A percentile compares a stretch with the other conserved stretches of the same genome.
phyloP scores from a whole-genome alignment of 2,888 invertebrate genomes.

The Byasa hedistus region DNA sequence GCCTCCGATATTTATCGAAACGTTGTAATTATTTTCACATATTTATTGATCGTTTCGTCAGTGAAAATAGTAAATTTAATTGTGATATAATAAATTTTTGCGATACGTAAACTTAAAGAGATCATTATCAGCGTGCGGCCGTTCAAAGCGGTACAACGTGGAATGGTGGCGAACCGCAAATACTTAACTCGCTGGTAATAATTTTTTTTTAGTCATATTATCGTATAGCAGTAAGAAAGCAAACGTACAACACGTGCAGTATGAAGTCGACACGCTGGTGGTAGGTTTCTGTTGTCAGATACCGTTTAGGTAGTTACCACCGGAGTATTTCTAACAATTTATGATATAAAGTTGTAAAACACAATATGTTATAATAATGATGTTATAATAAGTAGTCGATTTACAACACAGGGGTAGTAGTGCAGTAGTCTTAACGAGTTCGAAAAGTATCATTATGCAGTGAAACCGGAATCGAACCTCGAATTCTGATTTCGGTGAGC shows the following conservation, averaged over 20 bases:
- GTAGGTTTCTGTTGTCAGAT: too few species aligned
- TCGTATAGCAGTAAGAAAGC: neutral
- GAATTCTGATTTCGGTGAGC: too few species aligned
- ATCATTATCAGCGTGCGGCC: conserved; percentile 34
- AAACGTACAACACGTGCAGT: neutral
- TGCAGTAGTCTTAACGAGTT: too few species aligned
- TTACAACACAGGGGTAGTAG: too few species aligned
- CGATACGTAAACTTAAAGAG: conserved; percentile 32
- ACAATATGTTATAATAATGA: too few species aligned
- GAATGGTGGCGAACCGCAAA: neutral
- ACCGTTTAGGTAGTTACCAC: too few species aligned
- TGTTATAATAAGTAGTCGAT: too few species aligned
- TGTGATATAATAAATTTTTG: conserved; percentile 35
- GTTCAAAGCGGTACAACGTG: conserved; percentile 28
- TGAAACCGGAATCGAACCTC: too few species aligned
- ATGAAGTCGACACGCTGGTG: neutral
- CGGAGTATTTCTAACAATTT: too few species aligned
- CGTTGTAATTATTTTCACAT: conserved; percentile 48
- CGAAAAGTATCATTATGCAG: too few species aligned
- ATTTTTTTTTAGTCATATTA: neutral
- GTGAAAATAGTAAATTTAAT: conserved; percentile 43
- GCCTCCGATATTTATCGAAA: conserved; percentile 37
- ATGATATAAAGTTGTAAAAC: too few species aligned
- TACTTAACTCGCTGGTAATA: conserved; percentile 5
- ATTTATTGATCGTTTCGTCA: conserved; percentile 44